A percentile compares a stretch with the other conserved stretches of the same genome.
These are phyloP conservation scores for Trachelus iudaicus DNA, from an alignment of 2,888 invertebrate species.

Conservation along the genomic window DNA sequence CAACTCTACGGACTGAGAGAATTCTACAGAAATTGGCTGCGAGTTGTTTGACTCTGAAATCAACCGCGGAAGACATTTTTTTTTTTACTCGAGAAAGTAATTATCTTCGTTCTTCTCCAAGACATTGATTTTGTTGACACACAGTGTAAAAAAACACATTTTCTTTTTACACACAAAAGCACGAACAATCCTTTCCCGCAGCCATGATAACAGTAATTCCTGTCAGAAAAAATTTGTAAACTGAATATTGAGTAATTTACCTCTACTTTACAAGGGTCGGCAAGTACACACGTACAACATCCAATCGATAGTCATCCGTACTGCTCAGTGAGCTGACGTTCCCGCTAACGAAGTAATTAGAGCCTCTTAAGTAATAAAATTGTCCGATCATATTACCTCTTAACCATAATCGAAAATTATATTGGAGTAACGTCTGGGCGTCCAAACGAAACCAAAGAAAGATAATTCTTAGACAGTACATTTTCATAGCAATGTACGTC, in stretches of 20 bases:
- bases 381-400: background rate
- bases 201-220: background rate
- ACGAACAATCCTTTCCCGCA: background rate
- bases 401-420: background rate
- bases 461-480: background rate
- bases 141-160: background rate
- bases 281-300: background rate
- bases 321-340: background rate
- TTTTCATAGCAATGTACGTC: background rate
- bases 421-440: background rate
- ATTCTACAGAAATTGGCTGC: background rate
- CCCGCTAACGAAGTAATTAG: background rate
- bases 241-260: background rate
- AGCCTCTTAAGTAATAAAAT: background rate
- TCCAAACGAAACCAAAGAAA: background rate
- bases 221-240: background rate
- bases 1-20: background rate
- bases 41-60: background rate
- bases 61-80: background rate
- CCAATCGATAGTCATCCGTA: background rate
- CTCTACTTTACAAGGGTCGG: background rate
- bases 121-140: background rate
- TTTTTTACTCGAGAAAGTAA: background rate
- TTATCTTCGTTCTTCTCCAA: background rate
- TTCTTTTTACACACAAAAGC: background rate